Base-by-base conservation (phyloP, 92 coral and sea anemone genomes). In the Zoanthus sansibaricus region DNA sequence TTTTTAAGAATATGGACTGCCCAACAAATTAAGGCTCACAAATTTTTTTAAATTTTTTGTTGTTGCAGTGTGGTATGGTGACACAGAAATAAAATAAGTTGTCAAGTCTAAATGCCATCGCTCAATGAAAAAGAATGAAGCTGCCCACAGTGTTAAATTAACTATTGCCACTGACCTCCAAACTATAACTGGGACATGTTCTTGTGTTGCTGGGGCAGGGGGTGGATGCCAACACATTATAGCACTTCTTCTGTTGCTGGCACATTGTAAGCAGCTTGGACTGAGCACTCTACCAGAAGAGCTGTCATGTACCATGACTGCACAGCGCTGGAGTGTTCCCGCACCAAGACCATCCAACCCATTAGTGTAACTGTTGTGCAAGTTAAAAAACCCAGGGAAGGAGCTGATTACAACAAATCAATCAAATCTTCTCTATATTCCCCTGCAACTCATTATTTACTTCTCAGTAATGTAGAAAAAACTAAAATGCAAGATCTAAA, bases 161-260 rank as follows among this genome's bases (percentile, higher is more conserved):
- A 71, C 44, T 0, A 83, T 71, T 2, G 13, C 18, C 56, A 71
- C 55, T 44, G 72, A 49, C 14, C 21, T 49, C 66, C 59, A 46
- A 6, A 10, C 59, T 12, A 37, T 83, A 0, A 49, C 30, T 83
- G 87, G 87, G 18, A 48, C 33, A n/a, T 83, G 78, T 47, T 83
- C 87, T 12, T 83, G 87, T 83, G 87, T 83, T 48, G 87, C 87
- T 42, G 87, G 87, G 66, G 87, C 77, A 70, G 87, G 78, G 76
- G 87, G 87, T 42, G 59, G 77, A 16, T 67, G 87, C 66, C 79
- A 83, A 70, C 87, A 83, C 68, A 68, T 83, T 9, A 44, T 83
- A 46, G 87, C 76, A 31, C 30, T 83, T 13, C 71, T 83, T 17
- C 61, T 83, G 76, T 64, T 64, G 76, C 6, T 83, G 59, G 87